Conservation (phyloP, 2,888 invertebrate species). For the Hirudinaria manillensis region DNA sequence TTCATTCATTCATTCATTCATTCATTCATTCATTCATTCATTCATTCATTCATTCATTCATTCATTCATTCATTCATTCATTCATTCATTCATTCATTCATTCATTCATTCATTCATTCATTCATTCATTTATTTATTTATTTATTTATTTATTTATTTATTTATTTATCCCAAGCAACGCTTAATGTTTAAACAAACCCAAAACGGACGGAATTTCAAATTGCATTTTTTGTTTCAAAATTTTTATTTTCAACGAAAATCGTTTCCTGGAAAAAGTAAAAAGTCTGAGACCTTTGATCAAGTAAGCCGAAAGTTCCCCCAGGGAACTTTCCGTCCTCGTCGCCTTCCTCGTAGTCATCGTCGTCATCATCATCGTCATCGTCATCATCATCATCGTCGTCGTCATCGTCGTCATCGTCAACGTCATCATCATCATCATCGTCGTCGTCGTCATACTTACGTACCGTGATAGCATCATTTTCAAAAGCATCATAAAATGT, state of each 20-base stretch:
- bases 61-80: background rate
- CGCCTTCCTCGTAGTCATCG: background rate
- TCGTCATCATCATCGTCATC: background rate
- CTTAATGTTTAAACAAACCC: too few species aligned
- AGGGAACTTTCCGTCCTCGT: background rate
- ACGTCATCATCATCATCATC: background rate
- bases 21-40: background rate
- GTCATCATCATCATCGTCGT: background rate
- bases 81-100: background rate
- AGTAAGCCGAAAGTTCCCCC: too few species aligned
- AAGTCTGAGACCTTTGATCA: too few species aligned
- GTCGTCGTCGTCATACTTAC: background rate
- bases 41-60: background rate
- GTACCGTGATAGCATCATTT: too few species aligned
- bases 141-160: background rate
- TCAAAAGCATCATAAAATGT: too few species aligned
- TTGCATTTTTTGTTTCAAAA: too few species aligned
- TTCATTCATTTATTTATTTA: too few species aligned
- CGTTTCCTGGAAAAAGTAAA: too few species aligned
- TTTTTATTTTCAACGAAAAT: too few species aligned
- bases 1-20: background rate
- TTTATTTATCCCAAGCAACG: background rate
- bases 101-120: background rate
- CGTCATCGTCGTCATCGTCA: constrained; percentile 6
- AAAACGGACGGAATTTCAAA: too few species aligned